These are phyloP conservation scores for Coelopa frigida DNA, from an alignment of 1,140 invertebrate species.

Conservation along the genomic window DNA sequence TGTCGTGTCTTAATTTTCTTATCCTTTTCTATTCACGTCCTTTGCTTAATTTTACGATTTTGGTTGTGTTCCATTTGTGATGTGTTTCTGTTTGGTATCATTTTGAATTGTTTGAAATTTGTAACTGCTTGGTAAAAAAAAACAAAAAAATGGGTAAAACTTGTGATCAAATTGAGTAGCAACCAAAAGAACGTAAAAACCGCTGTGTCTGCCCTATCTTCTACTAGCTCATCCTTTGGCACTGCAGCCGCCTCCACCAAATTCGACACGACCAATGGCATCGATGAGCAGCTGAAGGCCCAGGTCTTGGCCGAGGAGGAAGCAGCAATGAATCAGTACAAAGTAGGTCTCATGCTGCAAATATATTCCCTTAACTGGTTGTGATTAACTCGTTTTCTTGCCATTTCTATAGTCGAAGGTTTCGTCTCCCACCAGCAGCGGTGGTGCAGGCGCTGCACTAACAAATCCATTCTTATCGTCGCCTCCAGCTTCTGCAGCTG, in stretches of 20 bases:
- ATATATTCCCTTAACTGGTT: slow-evolving; percentile 4
- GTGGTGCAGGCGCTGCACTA: slow-evolving; percentile 50
- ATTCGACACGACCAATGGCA: slow-evolving; percentile 64
- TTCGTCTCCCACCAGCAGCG: slow-evolving; percentile 57
- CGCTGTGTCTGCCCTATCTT: slow-evolving; percentile 81
- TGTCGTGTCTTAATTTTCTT: slow-evolving; percentile 1
- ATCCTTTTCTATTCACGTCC: slow-evolving; percentile 1
- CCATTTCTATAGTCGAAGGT: slow-evolving; percentile 63
- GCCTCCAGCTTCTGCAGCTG: slow-evolving; percentile 52
- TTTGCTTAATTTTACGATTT: slow-evolving; percentile 8
- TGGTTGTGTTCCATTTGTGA: background rate
- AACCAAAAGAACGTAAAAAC: slow-evolving; percentile 82
- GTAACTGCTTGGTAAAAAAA: background rate
- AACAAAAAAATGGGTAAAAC: slow-evolving; percentile 1
- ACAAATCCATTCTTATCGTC: slow-evolving; percentile 83
- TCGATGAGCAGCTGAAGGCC: slow-evolving; percentile 78
- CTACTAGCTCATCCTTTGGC: slow-evolving; percentile 79
- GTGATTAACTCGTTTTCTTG: slow-evolving; percentile 5
- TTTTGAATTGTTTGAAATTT: background rate
- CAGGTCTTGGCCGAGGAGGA: slow-evolving; percentile 91
- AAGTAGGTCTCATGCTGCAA: slow-evolving; percentile 54
- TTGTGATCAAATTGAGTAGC: slow-evolving; percentile 44
- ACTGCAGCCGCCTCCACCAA: slow-evolving; percentile 68
- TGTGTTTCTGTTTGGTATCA: background rate
- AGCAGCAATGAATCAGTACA: slow-evolving; percentile 89